Conservation (phyloP, 2,113 vertebrate genomes). For the Haemorhous mexicanus region DNA sequence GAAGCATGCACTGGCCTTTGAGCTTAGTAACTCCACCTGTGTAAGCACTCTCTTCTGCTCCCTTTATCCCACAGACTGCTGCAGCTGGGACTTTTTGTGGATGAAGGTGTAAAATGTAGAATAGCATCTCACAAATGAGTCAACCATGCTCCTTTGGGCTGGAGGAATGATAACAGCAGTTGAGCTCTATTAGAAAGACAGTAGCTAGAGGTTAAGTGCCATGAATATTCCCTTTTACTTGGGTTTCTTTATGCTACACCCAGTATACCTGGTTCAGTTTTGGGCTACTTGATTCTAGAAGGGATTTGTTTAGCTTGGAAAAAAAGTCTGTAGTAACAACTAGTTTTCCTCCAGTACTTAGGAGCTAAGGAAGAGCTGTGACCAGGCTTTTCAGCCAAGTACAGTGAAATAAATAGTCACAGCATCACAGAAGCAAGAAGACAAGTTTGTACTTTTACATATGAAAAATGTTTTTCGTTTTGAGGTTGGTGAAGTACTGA, state of each 20-base stretch:
- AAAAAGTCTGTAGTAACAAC: not conserved
- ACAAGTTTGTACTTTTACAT: not conserved
- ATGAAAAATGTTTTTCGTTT: not conserved
- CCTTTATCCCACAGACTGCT: not conserved
- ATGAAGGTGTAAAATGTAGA: not conserved
- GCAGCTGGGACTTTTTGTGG: rapidly evolving
- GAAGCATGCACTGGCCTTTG: not conserved
- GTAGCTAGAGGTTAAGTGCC: not conserved
- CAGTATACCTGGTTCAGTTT: not conserved
- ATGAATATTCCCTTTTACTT: not conserved
- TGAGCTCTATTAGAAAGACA: not conserved
- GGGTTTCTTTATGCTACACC: not conserved
- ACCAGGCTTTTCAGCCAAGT: not conserved
- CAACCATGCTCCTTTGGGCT: not conserved
- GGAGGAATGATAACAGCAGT: not conserved
- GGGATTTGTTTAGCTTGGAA: not conserved
- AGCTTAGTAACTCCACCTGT: not conserved
- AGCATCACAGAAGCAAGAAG: not conserved
- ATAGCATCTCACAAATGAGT: not conserved
- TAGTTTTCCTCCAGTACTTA: not conserved
- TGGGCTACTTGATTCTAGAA: not conserved
- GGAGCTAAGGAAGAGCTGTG: not conserved
- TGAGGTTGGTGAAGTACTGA: not conserved
- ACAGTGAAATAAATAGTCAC: not conserved
- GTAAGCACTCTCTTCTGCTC: not conserved